Evolutionary conservation across 2,113 vertebrate species (phyloP).

Genomic region (Calyptommatus sinebrachiatus): DNA sequence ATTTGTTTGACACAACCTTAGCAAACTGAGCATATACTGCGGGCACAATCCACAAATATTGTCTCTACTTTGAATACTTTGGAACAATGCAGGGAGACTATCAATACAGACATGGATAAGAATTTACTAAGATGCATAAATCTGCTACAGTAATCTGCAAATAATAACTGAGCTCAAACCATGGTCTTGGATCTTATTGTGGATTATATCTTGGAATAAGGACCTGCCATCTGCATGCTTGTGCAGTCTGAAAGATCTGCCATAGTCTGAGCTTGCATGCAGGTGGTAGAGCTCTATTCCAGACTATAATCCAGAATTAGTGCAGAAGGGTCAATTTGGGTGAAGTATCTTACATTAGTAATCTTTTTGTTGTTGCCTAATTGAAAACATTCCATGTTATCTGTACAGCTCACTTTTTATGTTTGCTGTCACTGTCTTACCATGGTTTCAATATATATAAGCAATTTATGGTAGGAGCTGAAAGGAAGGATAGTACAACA

Average conservation of each 20-base stretch:
- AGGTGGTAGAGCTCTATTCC: no score
- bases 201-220: no score
- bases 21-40: no score
- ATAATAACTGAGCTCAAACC: neutral
- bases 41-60: no score
- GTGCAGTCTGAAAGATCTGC: no score
- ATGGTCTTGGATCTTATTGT: no score
- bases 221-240: no score
- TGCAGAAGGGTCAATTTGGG: neutral
- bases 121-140: neutral
- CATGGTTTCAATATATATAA: neutral
- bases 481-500: conserved; percentile 34
- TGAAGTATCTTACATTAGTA: neutral
- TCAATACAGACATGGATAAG: neutral
- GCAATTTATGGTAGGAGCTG: conserved; percentile 14
- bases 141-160: no score
- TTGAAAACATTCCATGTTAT: neutral
- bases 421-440: neutral
- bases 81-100: neutral
- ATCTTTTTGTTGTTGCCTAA: neutral
- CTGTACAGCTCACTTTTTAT: neutral
- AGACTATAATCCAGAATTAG: neutral
- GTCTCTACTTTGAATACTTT: neutral
- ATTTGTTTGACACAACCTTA: no score
- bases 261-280: no score